Base-by-base conservation (phyloP, 2,113 vertebrate genomes). In the Lepus europaeus region DNA sequence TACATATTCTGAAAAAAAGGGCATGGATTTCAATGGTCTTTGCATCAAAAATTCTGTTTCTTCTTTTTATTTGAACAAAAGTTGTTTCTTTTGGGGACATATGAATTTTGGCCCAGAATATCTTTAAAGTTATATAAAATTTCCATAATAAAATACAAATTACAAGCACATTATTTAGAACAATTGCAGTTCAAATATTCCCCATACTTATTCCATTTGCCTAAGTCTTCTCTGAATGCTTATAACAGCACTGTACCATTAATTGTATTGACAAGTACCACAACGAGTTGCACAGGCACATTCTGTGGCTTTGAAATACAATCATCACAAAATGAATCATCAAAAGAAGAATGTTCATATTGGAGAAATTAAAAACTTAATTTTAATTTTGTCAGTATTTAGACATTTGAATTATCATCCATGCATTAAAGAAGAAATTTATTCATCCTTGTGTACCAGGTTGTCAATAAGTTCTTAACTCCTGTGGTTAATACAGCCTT, bases 281-380 rank as follows among this genome's bases (percentile, higher is more conserved):
- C 1, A 1, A 4, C n/a, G 14, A 31, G 25, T 13, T 36, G 4
- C 49, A 13, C 0, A 59, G 33, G 23, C 4, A n/a, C 19, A 7
- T 0, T 72, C 17, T 51, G 20, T 25, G 53, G 39, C 1, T 85
- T 90, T 63, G 13, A 78, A 85, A 85, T 53, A 72, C 10, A 2
- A 70, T 63, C 12, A 63, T 70, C 29, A 90, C 61, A 83, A 36
- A 70, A 49, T 49, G 22, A 77, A 39, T 53, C 9, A 13, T n/a
- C 7, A 39, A 31, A 3, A 20, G 22, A 39, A 31, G 6, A 76
- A 25, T 25, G 49, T 36, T 45, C 49, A 78, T 4, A 72, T 22
- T 39, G 53, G 25, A 51, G 3, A 63, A 90, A 72, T 64, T 51
- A 39, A 20, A 19, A 63, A 9, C 6, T 64, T 63, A 49, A 78